phyloP scores from a whole-genome alignment of 2,113 vertebrate genomes.

The Stomatorhinus ivindoensis region DNA sequence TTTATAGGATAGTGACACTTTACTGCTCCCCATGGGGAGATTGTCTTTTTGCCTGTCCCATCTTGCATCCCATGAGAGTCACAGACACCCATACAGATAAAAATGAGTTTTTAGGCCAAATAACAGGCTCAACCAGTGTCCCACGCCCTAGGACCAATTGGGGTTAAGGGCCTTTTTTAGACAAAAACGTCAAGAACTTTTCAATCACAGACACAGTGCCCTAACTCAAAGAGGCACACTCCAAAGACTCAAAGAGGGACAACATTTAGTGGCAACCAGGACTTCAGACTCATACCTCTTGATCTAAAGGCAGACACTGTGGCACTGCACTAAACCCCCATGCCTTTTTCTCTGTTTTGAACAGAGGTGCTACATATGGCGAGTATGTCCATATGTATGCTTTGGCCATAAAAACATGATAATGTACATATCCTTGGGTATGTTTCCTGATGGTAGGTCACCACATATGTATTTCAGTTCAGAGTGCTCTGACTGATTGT shows the following conservation, averaged over 20 bases:
- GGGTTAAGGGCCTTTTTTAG: not conserved
- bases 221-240: not conserved
- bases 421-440: not conserved
- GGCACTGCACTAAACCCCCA: not conserved
- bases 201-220: too few species aligned
- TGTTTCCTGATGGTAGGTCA: not conserved
- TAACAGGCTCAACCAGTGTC: not conserved
- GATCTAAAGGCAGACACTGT: not conserved
- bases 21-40: not conserved
- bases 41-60: not conserved
- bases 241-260: not conserved
- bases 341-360: not conserved
- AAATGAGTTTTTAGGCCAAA: not conserved
- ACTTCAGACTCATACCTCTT: not conserved
- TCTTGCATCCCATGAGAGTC: not conserved
- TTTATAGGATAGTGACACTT: not conserved
- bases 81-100: not conserved
- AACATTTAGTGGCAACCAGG: not conserved
- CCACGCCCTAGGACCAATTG: not conserved
- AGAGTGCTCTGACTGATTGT: not conserved
- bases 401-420: not conserved
- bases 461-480: not conserved
- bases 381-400: not conserved
- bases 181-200: not conserved
- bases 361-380: not conserved